These are phyloP conservation scores for Synanthedon andrenaeformis DNA, from an alignment of 2,888 invertebrate species.

Conservation along the genomic window DNA sequence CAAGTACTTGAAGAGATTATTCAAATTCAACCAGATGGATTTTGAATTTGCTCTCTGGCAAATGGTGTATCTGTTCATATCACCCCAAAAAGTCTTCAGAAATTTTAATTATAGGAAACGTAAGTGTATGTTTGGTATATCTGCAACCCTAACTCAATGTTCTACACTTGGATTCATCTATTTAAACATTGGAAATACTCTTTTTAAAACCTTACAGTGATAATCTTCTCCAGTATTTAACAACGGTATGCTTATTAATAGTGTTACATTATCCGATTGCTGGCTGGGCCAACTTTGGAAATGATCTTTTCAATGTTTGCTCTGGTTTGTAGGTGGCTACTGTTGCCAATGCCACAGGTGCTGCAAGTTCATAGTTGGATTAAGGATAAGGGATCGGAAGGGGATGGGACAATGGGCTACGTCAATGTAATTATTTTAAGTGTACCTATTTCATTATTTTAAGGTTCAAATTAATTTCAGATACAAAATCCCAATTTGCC, in stretches of 20 bases:
- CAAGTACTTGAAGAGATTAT: conserved; percentile 85
- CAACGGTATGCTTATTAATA: too few species aligned
- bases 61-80: conserved; percentile 93
- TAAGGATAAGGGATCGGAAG: too few species aligned
- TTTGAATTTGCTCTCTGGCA: conserved; percentile 99
- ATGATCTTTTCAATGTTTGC: too few species aligned
- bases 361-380: too few species aligned
- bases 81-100: conserved; percentile 96
- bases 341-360: too few species aligned
- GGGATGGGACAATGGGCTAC: too few species aligned
- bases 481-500: conserved; percentile 98
- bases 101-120: conserved; percentile 98
- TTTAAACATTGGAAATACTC: neutral
- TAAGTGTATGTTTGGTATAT: conserved; percentile 57
- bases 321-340: too few species aligned
- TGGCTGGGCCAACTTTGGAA: too few species aligned
- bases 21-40: conserved; percentile 98
- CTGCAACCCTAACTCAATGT: neutral
- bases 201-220: neutral
- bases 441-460: too few species aligned
- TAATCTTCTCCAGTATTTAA: neutral
- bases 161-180: neutral
- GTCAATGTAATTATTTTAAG: too few species aligned
- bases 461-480: conserved; percentile 61
- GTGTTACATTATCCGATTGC: too few species aligned